Evolutionary conservation across 2,797 vertebrate species (phyloP).

Genomic region (Astyanax mexicanus): DNA sequence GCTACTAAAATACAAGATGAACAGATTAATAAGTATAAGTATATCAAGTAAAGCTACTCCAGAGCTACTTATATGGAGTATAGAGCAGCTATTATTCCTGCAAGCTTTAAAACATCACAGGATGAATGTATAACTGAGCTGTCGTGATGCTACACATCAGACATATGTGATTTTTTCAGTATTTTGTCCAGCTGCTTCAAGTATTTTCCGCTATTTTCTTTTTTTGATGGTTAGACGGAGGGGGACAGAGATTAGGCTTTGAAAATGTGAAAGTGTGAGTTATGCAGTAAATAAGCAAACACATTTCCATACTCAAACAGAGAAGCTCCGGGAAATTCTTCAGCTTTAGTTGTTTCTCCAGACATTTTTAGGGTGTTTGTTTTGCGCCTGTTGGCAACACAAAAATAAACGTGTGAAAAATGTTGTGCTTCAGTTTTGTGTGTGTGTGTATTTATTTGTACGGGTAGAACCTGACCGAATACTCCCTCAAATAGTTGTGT

Average conservation of each 20-base stretch:
- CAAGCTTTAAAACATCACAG: not conserved
- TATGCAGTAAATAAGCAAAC: conserved; percentile 44
- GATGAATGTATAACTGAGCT: not conserved
- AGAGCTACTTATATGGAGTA: not conserved
- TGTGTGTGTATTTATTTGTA: not conserved
- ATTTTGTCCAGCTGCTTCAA: too few species aligned
- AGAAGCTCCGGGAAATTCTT: conserved; percentile 21
- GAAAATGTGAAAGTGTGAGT: conserved; percentile 31
- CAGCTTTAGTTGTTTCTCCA: conserved; percentile 9
- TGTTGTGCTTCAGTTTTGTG: not conserved
- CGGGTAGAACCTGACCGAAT: conserved; percentile 6
- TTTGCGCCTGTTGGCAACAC: conserved; percentile 20
- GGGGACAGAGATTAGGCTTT: not conserved
- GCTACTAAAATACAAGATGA: too few species aligned
- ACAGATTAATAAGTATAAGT: too few species aligned
- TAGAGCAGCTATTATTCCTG: too few species aligned
- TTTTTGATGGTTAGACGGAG: not conserved
- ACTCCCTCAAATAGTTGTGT: not conserved
- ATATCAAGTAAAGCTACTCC: not conserved
- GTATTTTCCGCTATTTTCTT: not conserved
- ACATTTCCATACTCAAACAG: conserved; percentile 50
- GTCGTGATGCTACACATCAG: not conserved
- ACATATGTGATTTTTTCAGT: conserved; percentile 16
- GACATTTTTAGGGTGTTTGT: conserved; percentile 35
- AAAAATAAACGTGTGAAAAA: conserved; percentile 29